Evolutionary conservation across 2,888 invertebrate genomes (phyloP).

Genomic region (Caenorhabditis japonica): DNA sequence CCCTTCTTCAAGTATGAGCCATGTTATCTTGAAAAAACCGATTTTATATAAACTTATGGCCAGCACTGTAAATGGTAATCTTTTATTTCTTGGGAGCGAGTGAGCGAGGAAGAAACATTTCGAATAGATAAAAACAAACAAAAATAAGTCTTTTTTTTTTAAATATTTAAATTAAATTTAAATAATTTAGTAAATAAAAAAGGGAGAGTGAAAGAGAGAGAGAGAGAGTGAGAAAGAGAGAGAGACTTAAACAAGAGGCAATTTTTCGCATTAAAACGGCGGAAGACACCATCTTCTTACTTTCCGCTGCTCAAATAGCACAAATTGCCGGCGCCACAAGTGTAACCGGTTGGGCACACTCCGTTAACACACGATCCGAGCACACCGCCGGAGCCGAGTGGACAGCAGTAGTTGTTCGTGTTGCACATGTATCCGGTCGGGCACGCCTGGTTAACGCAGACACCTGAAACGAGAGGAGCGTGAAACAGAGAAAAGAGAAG

Average conservation of each 20-base stretch:
- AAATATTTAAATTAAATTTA: slow-evolving; percentile 13
- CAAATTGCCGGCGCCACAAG: slow-evolving; percentile 76
- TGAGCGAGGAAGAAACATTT: slow-evolving; percentile 20
- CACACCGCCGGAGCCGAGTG: slow-evolving; percentile 72
- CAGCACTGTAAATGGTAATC: too few species aligned
- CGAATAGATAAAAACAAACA: slow-evolving; percentile 7
- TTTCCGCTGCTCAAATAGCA: slow-evolving; percentile 72
- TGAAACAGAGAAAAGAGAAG: background rate
- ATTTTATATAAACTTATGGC: too few species aligned
- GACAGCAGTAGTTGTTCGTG: slow-evolving; percentile 75
- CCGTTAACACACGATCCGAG: slow-evolving; percentile 66
- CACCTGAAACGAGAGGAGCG: too few species aligned
- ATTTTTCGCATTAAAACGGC: slow-evolving; percentile 49
- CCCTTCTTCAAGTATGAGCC: too few species aligned
- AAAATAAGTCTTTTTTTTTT: too few species aligned
- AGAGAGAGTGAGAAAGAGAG: slow-evolving; percentile 7
- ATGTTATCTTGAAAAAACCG: too few species aligned
- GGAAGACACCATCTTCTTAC: slow-evolving; percentile 39
- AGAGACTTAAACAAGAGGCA: slow-evolving; percentile 37
- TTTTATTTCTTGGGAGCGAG: too few species aligned
- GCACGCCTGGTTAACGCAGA: slow-evolving; percentile 72
- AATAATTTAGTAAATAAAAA: slow-evolving; percentile 29
- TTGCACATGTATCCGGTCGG: slow-evolving; percentile 76
- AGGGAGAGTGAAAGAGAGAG: slow-evolving; percentile 24
- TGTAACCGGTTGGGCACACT: slow-evolving; percentile 73